Base-by-base conservation (phyloP, 2,797 vertebrate species). In the Cryptoblepharus egeriae region DNA sequence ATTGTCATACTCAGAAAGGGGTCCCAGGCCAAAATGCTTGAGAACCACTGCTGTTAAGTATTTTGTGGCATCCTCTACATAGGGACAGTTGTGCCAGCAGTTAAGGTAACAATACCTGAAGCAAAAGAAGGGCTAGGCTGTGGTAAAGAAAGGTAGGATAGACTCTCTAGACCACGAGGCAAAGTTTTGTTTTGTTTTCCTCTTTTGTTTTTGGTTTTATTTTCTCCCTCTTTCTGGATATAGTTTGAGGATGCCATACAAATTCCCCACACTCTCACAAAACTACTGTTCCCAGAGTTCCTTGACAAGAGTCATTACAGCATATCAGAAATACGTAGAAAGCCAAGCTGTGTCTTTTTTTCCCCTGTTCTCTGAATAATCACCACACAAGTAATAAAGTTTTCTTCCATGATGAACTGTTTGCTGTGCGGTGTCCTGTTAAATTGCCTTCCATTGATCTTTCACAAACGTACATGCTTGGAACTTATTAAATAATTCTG, bases 361-460 rank as follows among this genome's bases (percentile, higher is more conserved):
- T 32, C 15, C 28, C 3, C 63, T 71, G 35, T 71, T 85, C 73
- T 80, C 45, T 68, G 64, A 87, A 81, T 75, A n/a, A 57, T 65
- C 74, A 75, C 26, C 57, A 82, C 57, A 82, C 6, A 78, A 79
- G 49, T 79, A 82, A 85, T 65, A 65, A 15, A 42, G 26, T 87
- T 65, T 74, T 77, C 60, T 30, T 65, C 42, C 71, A 79, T 12
- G 64, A 80, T 52, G 82, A 79, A 84, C 79, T 71, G 30, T 83
- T 83, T 78, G 77, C 68, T 71, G 64, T 75, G 2, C 52, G 81
- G 45, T 12, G 1, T 2, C 24, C 37, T 58, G 58, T 61, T 77
- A 87, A 74, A 75, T 58, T 79, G 9, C 63, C n/a, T 75, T 61
- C 39, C 30, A 88, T 26, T 42, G 82, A 91, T 85, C 76, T 89